These are phyloP conservation scores for Sebastes iracundus DNA, from an alignment of 2,797 vertebrate genomes.

Conservation along the genomic window DNA sequence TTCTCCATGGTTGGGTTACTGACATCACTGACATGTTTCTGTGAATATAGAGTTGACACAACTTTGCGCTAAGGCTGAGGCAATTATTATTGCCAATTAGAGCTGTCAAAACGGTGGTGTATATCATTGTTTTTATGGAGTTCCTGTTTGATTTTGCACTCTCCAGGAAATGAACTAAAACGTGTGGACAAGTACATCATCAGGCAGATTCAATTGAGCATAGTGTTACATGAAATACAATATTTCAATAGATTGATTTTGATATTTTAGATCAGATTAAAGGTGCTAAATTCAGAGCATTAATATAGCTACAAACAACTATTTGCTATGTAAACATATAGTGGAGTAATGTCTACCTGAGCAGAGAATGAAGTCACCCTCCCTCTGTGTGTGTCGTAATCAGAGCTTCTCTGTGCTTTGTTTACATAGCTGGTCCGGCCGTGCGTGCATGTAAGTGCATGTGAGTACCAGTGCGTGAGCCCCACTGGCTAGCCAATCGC, in stretches of 20 bases:
- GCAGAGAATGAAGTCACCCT: background rate
- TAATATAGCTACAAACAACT: background rate
- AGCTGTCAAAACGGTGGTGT: background rate
- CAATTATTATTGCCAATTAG: background rate
- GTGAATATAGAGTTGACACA: background rate
- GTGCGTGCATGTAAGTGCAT: background rate
- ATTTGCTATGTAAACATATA: background rate
- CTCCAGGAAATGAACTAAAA: background rate
- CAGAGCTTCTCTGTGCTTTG: background rate
- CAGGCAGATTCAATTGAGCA: background rate
- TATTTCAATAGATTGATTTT: background rate
- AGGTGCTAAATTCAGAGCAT: background rate
- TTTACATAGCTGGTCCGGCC: background rate
- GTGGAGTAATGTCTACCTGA: background rate
- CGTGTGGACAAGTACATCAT: background rate
- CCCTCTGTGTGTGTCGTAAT: no score
- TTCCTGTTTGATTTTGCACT: background rate
- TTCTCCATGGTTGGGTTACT: background rate
- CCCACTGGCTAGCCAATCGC: background rate
- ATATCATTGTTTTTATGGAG: background rate
- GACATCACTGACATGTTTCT: constrained; percentile 10
- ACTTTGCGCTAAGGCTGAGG: background rate
- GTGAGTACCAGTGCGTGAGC: background rate
- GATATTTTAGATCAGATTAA: background rate
- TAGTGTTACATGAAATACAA: background rate